Percentiles rank a stretch among this genome's conserved stretches.
phyloP scores from a whole-genome alignment of 2,113 vertebrate species.

The Anguilla japonica region DNA sequence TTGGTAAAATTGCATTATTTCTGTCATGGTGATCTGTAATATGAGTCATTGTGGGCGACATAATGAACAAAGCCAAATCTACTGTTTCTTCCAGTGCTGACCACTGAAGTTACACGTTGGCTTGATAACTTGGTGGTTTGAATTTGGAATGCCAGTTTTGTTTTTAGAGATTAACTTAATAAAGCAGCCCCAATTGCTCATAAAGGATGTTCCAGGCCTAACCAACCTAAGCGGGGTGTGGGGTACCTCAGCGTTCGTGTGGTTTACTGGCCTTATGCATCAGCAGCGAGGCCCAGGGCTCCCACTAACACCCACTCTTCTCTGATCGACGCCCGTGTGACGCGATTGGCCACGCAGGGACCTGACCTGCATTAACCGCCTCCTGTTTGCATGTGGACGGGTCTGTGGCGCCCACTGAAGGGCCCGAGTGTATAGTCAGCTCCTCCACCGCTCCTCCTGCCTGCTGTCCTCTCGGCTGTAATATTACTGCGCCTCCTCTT shows the following conservation, averaged over 20 bases:
- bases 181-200: background rate
- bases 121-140: background rate
- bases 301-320: background rate
- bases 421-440: conserved; percentile 15
- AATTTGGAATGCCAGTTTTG: background rate
- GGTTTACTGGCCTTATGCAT: background rate
- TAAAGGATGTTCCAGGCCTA: background rate
- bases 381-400: conserved; percentile 33
- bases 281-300: background rate
- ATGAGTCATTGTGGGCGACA: conserved; percentile 44
- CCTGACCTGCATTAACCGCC: conserved; percentile 16
- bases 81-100: background rate
- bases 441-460: background rate
- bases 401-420: background rate
- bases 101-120: background rate
- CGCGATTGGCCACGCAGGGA: conserved; percentile 8
- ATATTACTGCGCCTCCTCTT: background rate
- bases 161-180: background rate
- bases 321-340: conserved; percentile 21
- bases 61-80: background rate
- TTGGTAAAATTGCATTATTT: conserved; percentile 51
- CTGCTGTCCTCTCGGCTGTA: background rate
- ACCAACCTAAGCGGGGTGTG: background rate
- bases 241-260: background rate
- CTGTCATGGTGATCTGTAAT: conserved; percentile 45